Base-by-base conservation (phyloP, 2,888 invertebrate species). In the Eupithecia subumbrata region DNA sequence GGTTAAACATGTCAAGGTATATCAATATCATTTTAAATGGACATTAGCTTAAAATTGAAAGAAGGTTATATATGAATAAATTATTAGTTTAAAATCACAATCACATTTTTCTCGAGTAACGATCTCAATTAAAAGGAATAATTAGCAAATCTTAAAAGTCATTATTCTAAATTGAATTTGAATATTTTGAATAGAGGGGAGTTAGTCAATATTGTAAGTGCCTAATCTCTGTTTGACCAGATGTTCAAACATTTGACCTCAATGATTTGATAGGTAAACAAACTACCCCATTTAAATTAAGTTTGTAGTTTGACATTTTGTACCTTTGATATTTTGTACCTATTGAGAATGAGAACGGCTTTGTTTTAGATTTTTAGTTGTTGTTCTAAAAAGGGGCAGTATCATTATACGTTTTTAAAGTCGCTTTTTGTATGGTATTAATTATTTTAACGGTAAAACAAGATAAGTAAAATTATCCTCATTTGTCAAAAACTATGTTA, bases 191-290 rank as follows among this genome's bases (percentile, higher is more conserved):
- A 73, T 76, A 70, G 69, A 77, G 73, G 80, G 69, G 75, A 63
- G 74, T 67, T n/a, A 60, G 72, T 77, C 63, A 77, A 78, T 78
- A 81, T 78, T 76, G 37, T 67, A 67, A 67, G 67, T 43, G 43
- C 68, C 37, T 78, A 79, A 81, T 81, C 81, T 80, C 9, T 80
- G 78, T 81, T 80, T 80, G 77, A 22, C 67, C 80, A 81, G 81
- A 78, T 79, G 80, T 66, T 68, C 75, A 79, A 78, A 81, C 78
- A 78, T 73, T 69, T 77, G 76, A 69, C 78, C 80, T 78, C 73
- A 76, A 76, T 81, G 75, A 81, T 79, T 79, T 71, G 72, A 71
- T 69, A 74, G 67, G 60, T 43, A 45, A 75, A 69, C 71, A 76
- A 71, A 67, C 68, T 69, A 64, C 30, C 73, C 66, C 45, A 72